Evolutionary conservation across 2,888 invertebrate genomes (phyloP), one percentile per base, ranked within the genome.

Genomic region (Machimus atricapillus): DNA sequence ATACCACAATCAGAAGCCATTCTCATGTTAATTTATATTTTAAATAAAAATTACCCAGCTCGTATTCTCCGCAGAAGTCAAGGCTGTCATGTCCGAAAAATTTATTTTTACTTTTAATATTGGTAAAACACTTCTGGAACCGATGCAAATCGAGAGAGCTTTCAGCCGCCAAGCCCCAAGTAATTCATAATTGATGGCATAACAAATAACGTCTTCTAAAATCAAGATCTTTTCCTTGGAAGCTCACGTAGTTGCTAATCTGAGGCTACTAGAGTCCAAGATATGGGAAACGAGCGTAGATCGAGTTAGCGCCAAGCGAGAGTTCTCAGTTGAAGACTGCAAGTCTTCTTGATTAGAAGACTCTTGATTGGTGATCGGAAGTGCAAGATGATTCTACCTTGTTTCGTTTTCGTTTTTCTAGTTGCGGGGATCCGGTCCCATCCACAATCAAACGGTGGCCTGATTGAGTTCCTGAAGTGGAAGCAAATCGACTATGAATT

Each of bases 381-480:
- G 66, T 66, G 66, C 66, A 12, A 27, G 27, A 66, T 66, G 66
- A 23, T 66, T 23, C 3, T 23, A 19, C 9, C 12, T 12, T 23
- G 12, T n/a, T 66, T 23, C 27, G n/a, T 19, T 66, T 8, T 66
- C 23, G 12, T 4, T 66, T 27, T 66, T 12, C 14, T 66, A 7
- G 2, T 66, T 23, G 27, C 66, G 27, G 66, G 66, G 27, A 27
- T 66, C 12, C 12, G 27, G 8, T 66, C 66, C 23, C 66, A 66
- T 66, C 66, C 66, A 12, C 9, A 82, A 27, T 74, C 85, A 4
- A 90, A 90, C 87, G 91, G 90, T 87, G 90, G 90, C 8, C 89
- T 92, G 89, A 89, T 90, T 43, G 92, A 92, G 87, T 91, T 92
- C 19, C 91, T 92, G 43, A 90, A 90, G 89, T 92, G 92, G 92